Evolutionary conservation across 2,888 invertebrate genomes (phyloP).

Genomic region (Chaitophorus viminalis): DNA sequence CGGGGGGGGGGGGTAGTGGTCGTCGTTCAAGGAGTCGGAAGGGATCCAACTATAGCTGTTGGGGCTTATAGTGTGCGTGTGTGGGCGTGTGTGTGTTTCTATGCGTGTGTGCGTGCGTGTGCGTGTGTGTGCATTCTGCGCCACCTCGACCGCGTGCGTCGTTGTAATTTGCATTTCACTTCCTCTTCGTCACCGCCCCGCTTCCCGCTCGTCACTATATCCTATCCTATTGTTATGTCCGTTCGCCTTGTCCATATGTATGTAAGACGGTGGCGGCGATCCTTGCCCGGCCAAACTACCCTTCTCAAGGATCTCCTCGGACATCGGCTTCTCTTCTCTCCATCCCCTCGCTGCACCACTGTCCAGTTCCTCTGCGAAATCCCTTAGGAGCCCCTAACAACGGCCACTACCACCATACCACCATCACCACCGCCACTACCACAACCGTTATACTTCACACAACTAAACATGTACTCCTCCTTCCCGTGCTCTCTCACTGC

Average conservation of each 20-base stretch:
- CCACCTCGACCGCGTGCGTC: slow-evolving; percentile 62
- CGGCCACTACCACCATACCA: background rate
- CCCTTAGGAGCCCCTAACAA: slow-evolving; percentile 56
- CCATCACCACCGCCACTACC: background rate
- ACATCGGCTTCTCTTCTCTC: slow-evolving; percentile 55
- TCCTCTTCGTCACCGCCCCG: slow-evolving; percentile 53
- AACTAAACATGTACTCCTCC: slow-evolving; percentile 21
- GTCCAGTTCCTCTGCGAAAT: slow-evolving; percentile 56
- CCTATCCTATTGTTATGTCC: slow-evolving; percentile 58
- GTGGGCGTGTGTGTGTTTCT: no score
- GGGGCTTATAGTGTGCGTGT: no score
- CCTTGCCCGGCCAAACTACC: slow-evolving; percentile 61
- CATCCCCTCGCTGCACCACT: background rate
- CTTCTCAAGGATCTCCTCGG: slow-evolving; percentile 63
- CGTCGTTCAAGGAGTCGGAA: slow-evolving; percentile 58
- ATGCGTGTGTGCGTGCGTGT: slow-evolving; percentile 20
- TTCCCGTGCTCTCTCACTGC: background rate
- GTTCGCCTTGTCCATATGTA: slow-evolving; percentile 61
- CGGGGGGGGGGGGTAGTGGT: slow-evolving; percentile 14
- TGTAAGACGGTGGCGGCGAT: slow-evolving; percentile 53
- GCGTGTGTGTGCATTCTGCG: slow-evolving; percentile 30
- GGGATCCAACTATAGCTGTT: slow-evolving; percentile 57
- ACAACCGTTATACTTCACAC: background rate
- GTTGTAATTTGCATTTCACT: slow-evolving; percentile 64
- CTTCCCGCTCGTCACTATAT: background rate